Evolutionary conservation across 2,113 vertebrate genomes (phyloP).

Genomic region (Pterocles gutturalis): DNA sequence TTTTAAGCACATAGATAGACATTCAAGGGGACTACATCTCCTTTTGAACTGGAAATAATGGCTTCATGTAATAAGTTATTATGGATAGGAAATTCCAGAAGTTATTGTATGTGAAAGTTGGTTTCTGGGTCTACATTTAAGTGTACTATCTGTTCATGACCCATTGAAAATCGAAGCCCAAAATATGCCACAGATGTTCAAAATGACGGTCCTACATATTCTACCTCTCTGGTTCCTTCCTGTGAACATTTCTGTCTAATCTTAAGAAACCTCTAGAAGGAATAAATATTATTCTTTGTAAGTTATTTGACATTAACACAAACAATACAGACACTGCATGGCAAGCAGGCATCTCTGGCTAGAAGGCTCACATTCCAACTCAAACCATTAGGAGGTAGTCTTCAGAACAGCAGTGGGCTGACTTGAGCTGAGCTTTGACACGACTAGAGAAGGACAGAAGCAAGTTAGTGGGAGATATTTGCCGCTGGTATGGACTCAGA

Average conservation of each 20-base stretch:
- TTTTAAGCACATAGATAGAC: background rate
- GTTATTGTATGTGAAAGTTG: background rate
- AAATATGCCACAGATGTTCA: background rate
- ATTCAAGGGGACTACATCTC: background rate
- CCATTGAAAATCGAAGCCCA: background rate
- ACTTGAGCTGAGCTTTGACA: background rate
- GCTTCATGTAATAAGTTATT: background rate
- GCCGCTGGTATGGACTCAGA: too few species aligned
- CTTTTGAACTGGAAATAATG: background rate
- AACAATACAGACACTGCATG: background rate
- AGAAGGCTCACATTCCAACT: background rate
- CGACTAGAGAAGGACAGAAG: background rate
- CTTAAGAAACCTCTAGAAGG: background rate
- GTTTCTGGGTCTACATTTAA: background rate
- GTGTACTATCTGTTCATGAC: background rate
- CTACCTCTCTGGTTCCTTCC: background rate
- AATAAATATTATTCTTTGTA: background rate
- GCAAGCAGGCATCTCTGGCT: background rate
- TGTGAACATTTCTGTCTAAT: background rate
- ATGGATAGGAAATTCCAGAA: background rate
- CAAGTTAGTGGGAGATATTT: background rate
- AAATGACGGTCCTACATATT: background rate
- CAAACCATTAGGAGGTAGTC: background rate
- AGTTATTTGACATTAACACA: background rate
- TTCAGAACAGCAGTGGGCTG: background rate